Evolutionary conservation across 2,797 vertebrate species (phyloP).

Genomic region (Pseudochromis fuscus): DNA sequence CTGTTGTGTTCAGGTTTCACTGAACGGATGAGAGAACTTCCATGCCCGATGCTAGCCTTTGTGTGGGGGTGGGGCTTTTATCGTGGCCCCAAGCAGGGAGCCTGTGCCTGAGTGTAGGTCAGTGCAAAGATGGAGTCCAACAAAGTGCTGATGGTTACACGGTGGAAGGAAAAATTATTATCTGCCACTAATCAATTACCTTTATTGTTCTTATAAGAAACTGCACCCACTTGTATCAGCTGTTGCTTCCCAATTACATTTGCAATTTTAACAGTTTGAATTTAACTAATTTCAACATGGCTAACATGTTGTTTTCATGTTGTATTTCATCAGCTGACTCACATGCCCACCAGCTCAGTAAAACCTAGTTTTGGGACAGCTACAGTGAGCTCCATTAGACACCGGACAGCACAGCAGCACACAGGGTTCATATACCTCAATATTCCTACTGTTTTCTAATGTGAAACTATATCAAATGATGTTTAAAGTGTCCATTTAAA

Average conservation of each 20-base stretch:
- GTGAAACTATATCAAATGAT: not conserved
- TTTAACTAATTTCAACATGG: slow-evolving; percentile 29
- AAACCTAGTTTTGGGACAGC: slow-evolving; percentile 55
- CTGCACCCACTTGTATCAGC: not conserved
- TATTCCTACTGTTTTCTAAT: slow-evolving; percentile 13
- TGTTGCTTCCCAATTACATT: slow-evolving; percentile 13
- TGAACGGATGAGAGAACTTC: slow-evolving; percentile 79
- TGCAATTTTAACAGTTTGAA: slow-evolving; percentile 6
- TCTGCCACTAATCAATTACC: slow-evolving; percentile 10
- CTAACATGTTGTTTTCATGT: slow-evolving; percentile 35
- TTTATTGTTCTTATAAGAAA: slow-evolving; percentile 1
- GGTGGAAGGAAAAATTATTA: slow-evolving; percentile 12
- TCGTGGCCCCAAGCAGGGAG: slow-evolving; percentile 68
- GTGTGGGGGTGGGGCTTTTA: slow-evolving; percentile 64
- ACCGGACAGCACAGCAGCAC: not conserved
- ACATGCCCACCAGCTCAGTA: slow-evolving; percentile 61
- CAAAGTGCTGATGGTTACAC: slow-evolving; percentile 30
- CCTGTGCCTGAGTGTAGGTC: slow-evolving; percentile 72
- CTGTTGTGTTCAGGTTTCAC: slow-evolving; percentile 77
- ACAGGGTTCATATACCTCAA: slow-evolving; percentile 13
- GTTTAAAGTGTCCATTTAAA: slow-evolving; percentile 4
- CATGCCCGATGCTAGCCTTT: slow-evolving; percentile 63
- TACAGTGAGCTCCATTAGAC: slow-evolving; percentile 24
- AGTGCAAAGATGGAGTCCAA: slow-evolving; percentile 58
- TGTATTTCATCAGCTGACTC: slow-evolving; percentile 58